A percentile compares a stretch with the other conserved stretches of the same genome.
Conservation (phyloP, 2,888 invertebrate species). For the Eulithis testata region DNA sequence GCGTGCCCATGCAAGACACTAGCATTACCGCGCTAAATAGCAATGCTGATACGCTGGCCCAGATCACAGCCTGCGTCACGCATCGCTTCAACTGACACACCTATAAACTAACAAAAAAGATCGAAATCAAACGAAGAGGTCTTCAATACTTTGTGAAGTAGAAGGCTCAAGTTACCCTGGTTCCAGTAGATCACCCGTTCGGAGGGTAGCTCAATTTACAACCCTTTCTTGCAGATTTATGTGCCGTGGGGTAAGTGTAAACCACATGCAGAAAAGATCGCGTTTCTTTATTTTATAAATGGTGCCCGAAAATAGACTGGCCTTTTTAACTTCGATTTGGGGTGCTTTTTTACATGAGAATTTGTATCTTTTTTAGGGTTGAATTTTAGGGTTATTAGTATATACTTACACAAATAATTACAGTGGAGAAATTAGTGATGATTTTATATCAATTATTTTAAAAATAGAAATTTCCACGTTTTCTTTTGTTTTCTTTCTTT, state of each 20-base stretch:
- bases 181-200: constrained; percentile 65
- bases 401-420: too few relatives aligned
- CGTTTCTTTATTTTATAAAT: constrained; percentile 82
- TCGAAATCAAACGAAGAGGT: not conserved
- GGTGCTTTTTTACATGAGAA: constrained; percentile 28
- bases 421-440: too few relatives aligned
- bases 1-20: too few relatives aligned
- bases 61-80: too few relatives aligned
- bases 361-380: not conserved
- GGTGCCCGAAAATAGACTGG: constrained; percentile 65
- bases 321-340: constrained; percentile 41
- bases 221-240: constrained; percentile 82
- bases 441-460: too few relatives aligned
- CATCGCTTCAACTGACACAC: too few relatives aligned
- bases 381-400: not conserved
- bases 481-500: too few relatives aligned
- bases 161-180: constrained; percentile 54
- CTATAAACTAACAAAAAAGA: not conserved
- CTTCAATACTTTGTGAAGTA: constrained; percentile 5
- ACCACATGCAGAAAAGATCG: constrained; percentile 76
- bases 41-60: too few relatives aligned
- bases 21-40: too few relatives aligned
- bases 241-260: constrained; percentile 65
- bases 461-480: too few relatives aligned
- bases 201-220: constrained; percentile 78